phyloP scores from a whole-genome alignment of 2,888 invertebrate species.

The Mesorhabditis spiculigera region DNA sequence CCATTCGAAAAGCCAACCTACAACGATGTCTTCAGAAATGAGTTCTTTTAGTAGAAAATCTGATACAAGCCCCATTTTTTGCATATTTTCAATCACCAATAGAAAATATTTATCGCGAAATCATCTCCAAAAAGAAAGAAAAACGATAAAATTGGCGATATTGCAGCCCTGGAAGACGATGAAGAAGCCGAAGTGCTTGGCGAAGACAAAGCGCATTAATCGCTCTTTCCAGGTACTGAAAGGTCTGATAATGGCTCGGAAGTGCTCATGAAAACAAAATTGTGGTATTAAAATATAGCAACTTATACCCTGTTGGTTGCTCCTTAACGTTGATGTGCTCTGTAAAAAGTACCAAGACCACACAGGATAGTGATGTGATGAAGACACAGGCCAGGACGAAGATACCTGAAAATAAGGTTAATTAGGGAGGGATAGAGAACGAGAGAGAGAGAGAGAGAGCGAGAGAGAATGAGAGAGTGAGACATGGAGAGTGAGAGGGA shows the following conservation, averaged over 20 bases:
- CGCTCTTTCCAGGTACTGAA: constrained; percentile 1
- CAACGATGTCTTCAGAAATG: no score
- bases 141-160: constrained; percentile 1
- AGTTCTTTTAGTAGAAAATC: background rate
- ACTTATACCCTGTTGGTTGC: background rate
- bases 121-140: constrained; percentile 1
- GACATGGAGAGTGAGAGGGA: background rate
- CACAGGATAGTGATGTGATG: background rate
- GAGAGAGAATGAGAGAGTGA: background rate
- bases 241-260: background rate
- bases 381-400: background rate
- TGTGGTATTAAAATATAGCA: background rate
- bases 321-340: background rate
- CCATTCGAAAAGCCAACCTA: no score
- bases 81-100: background rate
- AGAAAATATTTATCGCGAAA: background rate
- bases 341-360: background rate
- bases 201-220: background rate
- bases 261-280: background rate
- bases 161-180: background rate
- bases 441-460: background rate
- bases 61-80: background rate
- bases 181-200: background rate
- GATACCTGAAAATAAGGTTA: background rate
- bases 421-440: background rate